These are phyloP conservation scores for Calcarius ornatus DNA, from an alignment of 2,113 vertebrate species.

Conservation along the genomic window DNA sequence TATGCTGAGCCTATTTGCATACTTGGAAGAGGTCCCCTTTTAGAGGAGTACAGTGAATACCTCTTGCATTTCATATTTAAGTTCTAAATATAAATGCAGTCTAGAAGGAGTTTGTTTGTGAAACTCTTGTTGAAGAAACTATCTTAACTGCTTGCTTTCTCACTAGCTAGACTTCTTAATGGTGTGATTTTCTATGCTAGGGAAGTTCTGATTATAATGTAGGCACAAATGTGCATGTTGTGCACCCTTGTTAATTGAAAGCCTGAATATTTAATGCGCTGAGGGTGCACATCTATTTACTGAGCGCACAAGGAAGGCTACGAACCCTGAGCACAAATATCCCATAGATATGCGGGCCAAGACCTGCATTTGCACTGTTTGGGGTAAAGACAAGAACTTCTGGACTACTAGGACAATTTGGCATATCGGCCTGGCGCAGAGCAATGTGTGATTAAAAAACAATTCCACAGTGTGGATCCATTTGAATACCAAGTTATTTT, in stretches of 20 bases:
- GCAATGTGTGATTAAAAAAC: conserved; percentile 72
- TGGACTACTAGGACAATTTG: conserved; percentile 58
- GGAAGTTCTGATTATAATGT: conserved; percentile 7
- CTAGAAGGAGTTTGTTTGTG: conserved; percentile 18
- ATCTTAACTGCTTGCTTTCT: not conserved
- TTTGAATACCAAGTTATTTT: conserved; percentile 77
- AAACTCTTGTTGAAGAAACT: no score
- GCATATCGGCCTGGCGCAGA: conserved; percentile 47
- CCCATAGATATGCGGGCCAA: not conserved
- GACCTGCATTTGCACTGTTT: conserved; percentile 33
- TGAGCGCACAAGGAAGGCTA: conserved; percentile 40
- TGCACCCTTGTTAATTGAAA: conserved; percentile 27
- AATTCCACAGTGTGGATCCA: conserved; percentile 69
- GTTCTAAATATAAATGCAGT: conserved; percentile 45
- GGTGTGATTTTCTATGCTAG: not conserved
- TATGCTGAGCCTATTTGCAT: conserved; percentile 17
- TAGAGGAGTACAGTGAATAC: conserved; percentile 23
- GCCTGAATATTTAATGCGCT: not conserved
- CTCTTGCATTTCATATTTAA: conserved; percentile 41
- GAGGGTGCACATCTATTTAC: conserved; percentile 4
- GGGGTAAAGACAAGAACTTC: conserved; percentile 68
- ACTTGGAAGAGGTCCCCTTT: conserved; percentile 29
- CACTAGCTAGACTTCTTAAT: conserved; percentile 3
- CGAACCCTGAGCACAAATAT: not conserved
- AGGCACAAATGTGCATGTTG: not conserved